Evolutionary conservation across 2,888 invertebrate genomes (phyloP).

Genomic region (Caenorhabditis becei): DNA sequence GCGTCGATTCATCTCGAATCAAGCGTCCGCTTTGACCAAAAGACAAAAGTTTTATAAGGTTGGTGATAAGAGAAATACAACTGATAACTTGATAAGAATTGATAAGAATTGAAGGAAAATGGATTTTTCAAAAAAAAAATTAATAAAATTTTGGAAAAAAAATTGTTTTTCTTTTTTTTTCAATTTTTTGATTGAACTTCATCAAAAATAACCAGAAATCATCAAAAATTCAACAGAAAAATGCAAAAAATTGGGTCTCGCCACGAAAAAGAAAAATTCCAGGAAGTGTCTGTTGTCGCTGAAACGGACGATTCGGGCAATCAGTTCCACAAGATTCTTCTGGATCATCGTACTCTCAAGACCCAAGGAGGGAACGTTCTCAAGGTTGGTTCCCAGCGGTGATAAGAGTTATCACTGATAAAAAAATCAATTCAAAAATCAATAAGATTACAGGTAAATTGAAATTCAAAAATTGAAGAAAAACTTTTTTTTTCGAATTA

Average conservation of each 20-base stretch:
- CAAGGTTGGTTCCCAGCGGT: conserved; percentile 66
- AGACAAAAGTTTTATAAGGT: conserved; percentile 70
- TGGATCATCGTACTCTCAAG: conserved; percentile 75
- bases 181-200: too few species aligned
- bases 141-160: too few species aligned
- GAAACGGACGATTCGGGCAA: conserved; percentile 64
- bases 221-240: background rate
- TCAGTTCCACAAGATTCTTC: conserved; percentile 65
- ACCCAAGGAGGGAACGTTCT: conserved; percentile 73
- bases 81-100: too few species aligned
- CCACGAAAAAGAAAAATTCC: conserved; percentile 7
- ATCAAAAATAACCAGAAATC: too few species aligned
- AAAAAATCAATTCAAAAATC: too few species aligned
- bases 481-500: conserved; percentile 1
- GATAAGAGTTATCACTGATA: too few species aligned
- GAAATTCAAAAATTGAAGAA: background rate
- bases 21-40: conserved; percentile 69
- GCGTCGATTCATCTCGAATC: conserved; percentile 42
- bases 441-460: too few species aligned
- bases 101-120: too few species aligned
- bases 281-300: conserved; percentile 68
- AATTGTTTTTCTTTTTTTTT: too few species aligned
- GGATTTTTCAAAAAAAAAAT: too few species aligned
- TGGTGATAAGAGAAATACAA: too few species aligned
- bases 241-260: background rate